These are phyloP conservation scores for Perccottus glenii DNA, from an alignment of 2,113 vertebrate genomes.

Conservation along the genomic window DNA sequence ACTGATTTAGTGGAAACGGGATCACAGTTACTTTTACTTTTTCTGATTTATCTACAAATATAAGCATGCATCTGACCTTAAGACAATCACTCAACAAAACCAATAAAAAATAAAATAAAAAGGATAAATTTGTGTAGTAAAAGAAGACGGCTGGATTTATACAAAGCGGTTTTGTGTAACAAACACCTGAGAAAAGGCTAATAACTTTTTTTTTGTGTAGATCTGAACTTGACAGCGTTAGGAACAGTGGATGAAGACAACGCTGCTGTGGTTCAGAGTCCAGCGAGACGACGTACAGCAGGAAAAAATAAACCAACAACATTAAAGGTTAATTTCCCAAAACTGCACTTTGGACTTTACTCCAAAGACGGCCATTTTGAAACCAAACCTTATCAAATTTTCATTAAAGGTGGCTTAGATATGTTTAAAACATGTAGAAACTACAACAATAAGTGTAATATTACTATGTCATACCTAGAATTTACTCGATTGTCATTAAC, in stretches of 20 bases:
- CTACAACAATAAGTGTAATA: background rate
- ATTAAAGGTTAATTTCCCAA: conserved; percentile 6
- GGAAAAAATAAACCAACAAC: background rate
- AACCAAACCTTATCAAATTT: conserved; percentile 16
- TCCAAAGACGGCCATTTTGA: conserved; percentile 35
- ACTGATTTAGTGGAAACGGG: conserved; percentile 21
- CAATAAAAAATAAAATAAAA: conserved; percentile 24
- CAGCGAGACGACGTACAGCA: conserved; percentile 16
- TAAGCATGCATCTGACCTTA: conserved; percentile 36
- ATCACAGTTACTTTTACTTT: conserved; percentile 35
- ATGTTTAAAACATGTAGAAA: conserved; percentile 29
- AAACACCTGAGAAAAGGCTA: conserved; percentile 61
- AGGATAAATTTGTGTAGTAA: conserved; percentile 14
- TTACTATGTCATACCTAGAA: background rate
- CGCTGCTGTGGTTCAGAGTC: conserved; percentile 10
- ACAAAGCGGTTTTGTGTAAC: conserved; percentile 21
- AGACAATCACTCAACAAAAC: conserved; percentile 40
- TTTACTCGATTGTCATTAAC: background rate
- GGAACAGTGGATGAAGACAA: conserved; percentile 12
- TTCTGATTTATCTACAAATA: conserved; percentile 37
- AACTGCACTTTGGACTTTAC: conserved; percentile 30
- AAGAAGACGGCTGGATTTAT: conserved; percentile 15
- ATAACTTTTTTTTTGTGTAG: conserved; percentile 18
- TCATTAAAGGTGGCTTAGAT: background rate
- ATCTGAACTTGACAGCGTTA: conserved; percentile 17